Percentiles rank a stretch among this genome's conserved stretches.
Conservation (phyloP, 1,140 invertebrate genomes). For the Araneus ventricosus region DNA sequence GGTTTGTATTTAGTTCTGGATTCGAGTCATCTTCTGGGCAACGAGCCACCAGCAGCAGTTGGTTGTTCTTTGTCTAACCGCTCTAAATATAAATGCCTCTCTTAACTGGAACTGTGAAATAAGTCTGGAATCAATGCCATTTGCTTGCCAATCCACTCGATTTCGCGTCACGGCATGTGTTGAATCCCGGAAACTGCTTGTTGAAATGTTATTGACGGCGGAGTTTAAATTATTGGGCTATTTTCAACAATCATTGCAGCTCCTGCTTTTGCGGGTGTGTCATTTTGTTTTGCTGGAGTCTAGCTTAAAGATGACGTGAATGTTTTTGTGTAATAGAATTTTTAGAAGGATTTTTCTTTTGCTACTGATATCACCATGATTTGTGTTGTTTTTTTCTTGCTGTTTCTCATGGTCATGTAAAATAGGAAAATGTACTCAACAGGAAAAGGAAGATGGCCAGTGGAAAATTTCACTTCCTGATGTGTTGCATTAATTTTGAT, state of each 20-base stretch:
- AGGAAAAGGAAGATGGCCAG: too few relatives aligned
- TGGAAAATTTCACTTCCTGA: too few relatives aligned
- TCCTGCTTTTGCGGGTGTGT: background rate
- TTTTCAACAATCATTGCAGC: background rate
- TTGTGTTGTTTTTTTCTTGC: too few relatives aligned
- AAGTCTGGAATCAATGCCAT: constrained; percentile 30
- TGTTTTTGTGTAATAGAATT: background rate
- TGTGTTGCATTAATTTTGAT: too few relatives aligned
- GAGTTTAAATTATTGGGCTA: background rate
- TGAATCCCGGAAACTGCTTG: background rate
- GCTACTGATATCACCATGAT: too few relatives aligned
- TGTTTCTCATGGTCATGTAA: too few relatives aligned
- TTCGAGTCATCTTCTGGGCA: constrained; percentile 35
- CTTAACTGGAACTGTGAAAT: constrained; percentile 12
- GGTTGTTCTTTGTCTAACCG: background rate
- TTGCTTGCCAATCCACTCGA: background rate
- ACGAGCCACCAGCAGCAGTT: constrained; percentile 11
- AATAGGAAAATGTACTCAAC: too few relatives aligned
- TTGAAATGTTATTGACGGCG: background rate
- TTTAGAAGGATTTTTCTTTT: too few relatives aligned
- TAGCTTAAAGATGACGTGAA: background rate
- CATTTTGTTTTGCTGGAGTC: background rate
- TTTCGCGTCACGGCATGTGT: background rate
- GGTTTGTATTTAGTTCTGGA: background rate
- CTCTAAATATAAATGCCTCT: constrained; percentile 6